phyloP scores from a whole-genome alignment of 2,797 vertebrate genomes.

The Sitta carolinensis region DNA sequence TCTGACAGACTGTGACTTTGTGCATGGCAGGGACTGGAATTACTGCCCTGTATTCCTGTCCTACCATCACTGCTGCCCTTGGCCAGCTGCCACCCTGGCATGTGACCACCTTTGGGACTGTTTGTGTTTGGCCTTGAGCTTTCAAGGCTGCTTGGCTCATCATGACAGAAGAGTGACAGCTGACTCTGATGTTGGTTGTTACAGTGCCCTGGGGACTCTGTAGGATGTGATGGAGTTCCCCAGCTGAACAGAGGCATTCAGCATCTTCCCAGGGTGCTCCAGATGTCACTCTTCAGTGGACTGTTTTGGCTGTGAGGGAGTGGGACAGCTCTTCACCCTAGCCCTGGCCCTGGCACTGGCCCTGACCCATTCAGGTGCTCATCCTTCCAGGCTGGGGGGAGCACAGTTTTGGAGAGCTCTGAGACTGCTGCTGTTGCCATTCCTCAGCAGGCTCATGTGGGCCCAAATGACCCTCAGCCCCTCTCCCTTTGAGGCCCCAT shows the following conservation, averaged over 20 bases:
- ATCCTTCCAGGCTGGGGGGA: background rate
- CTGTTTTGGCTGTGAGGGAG: background rate
- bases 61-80: background rate
- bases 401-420: background rate
- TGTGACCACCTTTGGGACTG: background rate
- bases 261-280: background rate
- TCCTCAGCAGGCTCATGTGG: background rate
- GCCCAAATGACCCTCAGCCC: background rate
- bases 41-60: background rate
- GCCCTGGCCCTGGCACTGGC: background rate
- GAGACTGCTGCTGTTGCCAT: background rate
- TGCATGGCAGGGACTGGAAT: background rate
- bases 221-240: background rate
- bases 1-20: background rate
- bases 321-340: background rate
- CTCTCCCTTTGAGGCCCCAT: background rate
- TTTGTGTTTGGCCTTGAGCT: background rate
- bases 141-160: background rate
- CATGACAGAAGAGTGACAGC: rapidly evolving
- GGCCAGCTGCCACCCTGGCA: background rate
- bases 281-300: background rate
- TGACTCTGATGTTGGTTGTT: background rate
- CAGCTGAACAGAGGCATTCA: background rate
- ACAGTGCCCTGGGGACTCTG: background rate
- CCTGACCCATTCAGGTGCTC: no score